Evolutionary conservation across 2,888 invertebrate species (phyloP), one percentile per base, ranked within the genome.

Genomic region (Drosophila peninsularis): DNA sequence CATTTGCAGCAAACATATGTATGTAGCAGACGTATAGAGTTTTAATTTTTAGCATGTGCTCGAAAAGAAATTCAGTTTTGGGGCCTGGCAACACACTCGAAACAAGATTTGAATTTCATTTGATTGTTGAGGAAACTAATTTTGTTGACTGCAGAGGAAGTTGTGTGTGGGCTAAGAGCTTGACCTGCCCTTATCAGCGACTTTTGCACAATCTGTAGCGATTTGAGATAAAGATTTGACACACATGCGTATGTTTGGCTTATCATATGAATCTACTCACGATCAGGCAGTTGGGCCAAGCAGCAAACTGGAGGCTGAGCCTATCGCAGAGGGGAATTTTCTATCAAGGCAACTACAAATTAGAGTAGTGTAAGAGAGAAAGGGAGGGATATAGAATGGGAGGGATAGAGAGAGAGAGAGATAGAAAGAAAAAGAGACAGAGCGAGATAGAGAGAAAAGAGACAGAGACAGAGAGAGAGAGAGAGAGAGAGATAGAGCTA

Each of bases 31-130:
- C 30, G 17, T 6, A 47, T 47, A 17, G 10, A 30, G 47, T 13
- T 47, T 47, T 19, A 32, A 47, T 19, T 32, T 47, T 47, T 47
- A 47, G 47, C 47, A 47, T 47, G 47, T 32, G 47, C 47, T 32
- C 17, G 47, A 47, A 47, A 17, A 32, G 47, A 47, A 47, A 47
- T 32, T 47, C 0, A 47, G 17, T 30, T 45, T 27, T 10, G 3
- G 17, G 30, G 30, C 47, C 32, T 4, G 47, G 27, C 30, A 47
- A 47, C 47, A 47, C 17, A 32, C 47, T 27, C 27, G 17, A 47
- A 1, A 30, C 30, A 30, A 17, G 10, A 32, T 47, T 47, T 47
- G 17, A 17, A 47, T 32, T 47, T 47, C 17, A 32, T 30, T 32
- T 17, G 17, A 47, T 3, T 13, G 30, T 4, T 1, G 10, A 17